Evolutionary conservation across 2,797 vertebrate species (phyloP), one percentile per base, ranked within the genome.

Genomic region (Neosilurus hyrtlii): DNA sequence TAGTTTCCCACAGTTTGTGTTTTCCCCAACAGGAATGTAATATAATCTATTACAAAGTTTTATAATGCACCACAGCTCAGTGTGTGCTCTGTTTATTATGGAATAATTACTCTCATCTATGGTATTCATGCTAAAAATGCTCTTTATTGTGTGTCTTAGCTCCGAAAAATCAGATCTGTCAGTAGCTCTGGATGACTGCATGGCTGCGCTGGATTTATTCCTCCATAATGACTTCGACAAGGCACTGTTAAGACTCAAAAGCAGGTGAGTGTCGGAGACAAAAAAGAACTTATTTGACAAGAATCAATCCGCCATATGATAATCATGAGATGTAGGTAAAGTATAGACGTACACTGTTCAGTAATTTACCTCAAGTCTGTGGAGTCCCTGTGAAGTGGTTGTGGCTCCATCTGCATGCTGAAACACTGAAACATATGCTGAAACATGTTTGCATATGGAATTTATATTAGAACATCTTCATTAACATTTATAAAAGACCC

Each of bases 161-260:
- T 95, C 94, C 86, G 94, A 84, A 20, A 93, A 9, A 82, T 95
- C 92, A 77, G 95, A 96, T 91, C 93, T 99, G 92, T 96, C 96
- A 0, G 74, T 93, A 90, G 95, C 95, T 66, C 92, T 99, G 89
- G 95, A 94, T 79, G 97, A 99, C 91, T 99, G 97, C 86, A 97
- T 97, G 96, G 94, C 87, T 0, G 97, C 97, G 67, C 88, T 99
- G 91, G 97, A 99, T 91, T 94, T 98, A 86, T 99, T 99, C 90
- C 96, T 99, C 85, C 95, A 91, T 90, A 99, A 99, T 90, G 93
- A 96, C 79, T 99, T 99, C 90, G 96, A 97, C 0, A 96, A 97
- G 90, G 96, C 97, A 52, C 95, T 97, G 90, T 90, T 89, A 78
- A 95, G 93, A 88, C 95, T 99, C 76, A 93, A 91, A 89, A 93